Percentiles rank a stretch among this genome's conserved stretches.
Conservation (phyloP, 2,888 invertebrate species). For the Meganola albula region DNA sequence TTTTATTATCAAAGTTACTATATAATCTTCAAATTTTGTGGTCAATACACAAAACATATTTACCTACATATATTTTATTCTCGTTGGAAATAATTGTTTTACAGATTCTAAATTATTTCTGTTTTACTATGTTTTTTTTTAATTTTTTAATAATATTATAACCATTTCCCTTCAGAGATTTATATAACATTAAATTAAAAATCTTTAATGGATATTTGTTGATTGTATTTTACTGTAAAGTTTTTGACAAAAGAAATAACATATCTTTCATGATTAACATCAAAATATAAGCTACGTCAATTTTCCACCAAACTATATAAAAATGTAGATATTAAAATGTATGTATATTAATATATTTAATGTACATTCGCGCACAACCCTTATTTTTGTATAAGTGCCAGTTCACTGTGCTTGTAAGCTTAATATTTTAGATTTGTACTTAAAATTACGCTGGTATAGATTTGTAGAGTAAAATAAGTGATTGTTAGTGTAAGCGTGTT, state of each 20-base stretch:
- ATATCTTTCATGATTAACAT: constrained; percentile 44
- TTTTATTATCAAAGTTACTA: too few relatives aligned
- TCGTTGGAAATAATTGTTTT: too few relatives aligned
- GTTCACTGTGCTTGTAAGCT: constrained; percentile 51
- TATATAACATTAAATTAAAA: too few relatives aligned
- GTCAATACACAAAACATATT: too few relatives aligned
- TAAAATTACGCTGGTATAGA: constrained; percentile 38
- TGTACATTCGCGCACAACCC: constrained; percentile 56
- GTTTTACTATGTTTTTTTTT: too few relatives aligned
- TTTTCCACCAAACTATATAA: constrained; percentile 28
- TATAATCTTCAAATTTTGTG: too few relatives aligned
- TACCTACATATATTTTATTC: too few relatives aligned
- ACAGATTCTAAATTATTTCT: too few relatives aligned
- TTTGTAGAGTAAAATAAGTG: constrained; percentile 27
- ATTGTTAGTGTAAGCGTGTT: constrained; percentile 30
- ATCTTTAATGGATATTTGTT: too few relatives aligned
- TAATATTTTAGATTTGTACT: constrained; percentile 47
- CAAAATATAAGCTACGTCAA: constrained; percentile 27
- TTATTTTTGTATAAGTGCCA: constrained; percentile 51
- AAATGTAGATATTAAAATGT: constrained; percentile 28
- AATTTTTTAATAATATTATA: too few relatives aligned
- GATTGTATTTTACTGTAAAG: too few relatives aligned
- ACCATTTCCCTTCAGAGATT: too few relatives aligned
- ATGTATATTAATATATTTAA: constrained; percentile 22
- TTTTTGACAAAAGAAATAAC: constrained; percentile 41